These are phyloP conservation scores for Sphenopsis melanotis DNA, from an alignment of 2,797 vertebrate genomes.

Conservation along the genomic window DNA sequence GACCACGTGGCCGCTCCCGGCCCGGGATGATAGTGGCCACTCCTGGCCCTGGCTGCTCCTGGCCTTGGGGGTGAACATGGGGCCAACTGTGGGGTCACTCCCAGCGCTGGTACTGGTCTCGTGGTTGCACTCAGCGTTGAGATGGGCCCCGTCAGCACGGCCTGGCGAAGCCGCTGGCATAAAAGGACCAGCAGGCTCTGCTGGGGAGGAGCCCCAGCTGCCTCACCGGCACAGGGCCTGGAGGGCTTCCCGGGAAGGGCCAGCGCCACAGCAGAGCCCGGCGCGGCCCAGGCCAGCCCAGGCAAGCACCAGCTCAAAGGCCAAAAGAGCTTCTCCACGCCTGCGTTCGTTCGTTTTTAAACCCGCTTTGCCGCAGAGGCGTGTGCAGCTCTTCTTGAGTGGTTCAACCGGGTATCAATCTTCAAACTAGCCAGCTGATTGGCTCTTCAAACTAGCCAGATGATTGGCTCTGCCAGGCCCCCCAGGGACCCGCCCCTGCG, in stretches of 20 bases:
- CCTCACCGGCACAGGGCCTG: not conserved
- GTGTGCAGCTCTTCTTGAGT: not conserved
- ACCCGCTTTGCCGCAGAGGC: rapidly evolving
- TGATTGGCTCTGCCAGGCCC: not conserved
- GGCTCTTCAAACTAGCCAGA: not conserved
- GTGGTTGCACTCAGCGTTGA: rapidly evolving
- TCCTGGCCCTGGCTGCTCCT: not conserved
- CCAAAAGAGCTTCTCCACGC: rapidly evolving
- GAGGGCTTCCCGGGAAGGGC: not conserved
- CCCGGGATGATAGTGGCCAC: not conserved
- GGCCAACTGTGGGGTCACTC: rapidly evolving
- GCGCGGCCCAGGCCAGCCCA: rapidly evolving
- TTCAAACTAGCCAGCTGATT: not conserved
- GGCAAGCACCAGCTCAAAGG: rapidly evolving
- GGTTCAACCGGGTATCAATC: not conserved
- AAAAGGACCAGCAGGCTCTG: not conserved
- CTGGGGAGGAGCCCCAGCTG: not conserved
- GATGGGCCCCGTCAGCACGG: not conserved
- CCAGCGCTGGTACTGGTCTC: rapidly evolving
- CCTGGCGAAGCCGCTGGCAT: rapidly evolving
- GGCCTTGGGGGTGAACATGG: not conserved
- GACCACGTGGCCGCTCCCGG: rapidly evolving
- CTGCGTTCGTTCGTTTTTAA: rapidly evolving
- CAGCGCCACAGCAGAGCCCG: rapidly evolving
- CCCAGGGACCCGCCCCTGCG: rapidly evolving